Evolutionary conservation across 1,140 invertebrate genomes (phyloP).

Genomic region (Aphaenogaster ashmeadi): DNA sequence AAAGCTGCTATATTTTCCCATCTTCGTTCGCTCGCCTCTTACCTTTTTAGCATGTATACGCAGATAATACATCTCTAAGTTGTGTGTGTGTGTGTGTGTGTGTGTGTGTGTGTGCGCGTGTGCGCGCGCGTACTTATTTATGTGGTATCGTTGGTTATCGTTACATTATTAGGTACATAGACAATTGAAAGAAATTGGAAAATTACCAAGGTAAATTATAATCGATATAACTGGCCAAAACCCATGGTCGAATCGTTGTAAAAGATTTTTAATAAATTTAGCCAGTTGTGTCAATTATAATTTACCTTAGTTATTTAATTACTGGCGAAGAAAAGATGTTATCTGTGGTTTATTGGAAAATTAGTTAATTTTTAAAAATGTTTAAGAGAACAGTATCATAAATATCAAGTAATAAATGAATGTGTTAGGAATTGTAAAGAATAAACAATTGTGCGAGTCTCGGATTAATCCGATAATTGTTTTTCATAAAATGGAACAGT

Average conservation of each 20-base stretch:
- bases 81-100: neutral
- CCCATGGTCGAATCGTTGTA: too few relatives aligned
- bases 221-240: too few relatives aligned
- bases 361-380: neutral
- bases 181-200: neutral
- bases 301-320: too few relatives aligned
- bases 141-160: neutral
- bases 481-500: neutral
- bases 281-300: too few relatives aligned
- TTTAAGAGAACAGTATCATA: neutral
- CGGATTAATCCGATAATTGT: neutral
- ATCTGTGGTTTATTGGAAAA: neutral
- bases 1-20: slow-evolving; percentile 45
- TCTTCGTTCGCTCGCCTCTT: slow-evolving; percentile 3
- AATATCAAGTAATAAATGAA: slow-evolving; percentile 16
- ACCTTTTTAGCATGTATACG: neutral
- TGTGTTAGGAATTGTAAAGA: neutral
- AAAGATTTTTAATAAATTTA: too few relatives aligned
- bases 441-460: neutral
- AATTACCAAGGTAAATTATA: neutral
- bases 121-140: neutral
- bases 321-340: too few relatives aligned
- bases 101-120: neutral
- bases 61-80: slow-evolving; percentile 1
- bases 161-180: neutral